Conservation (phyloP, 2,888 invertebrate genomes). For the Eilema depressum region DNA sequence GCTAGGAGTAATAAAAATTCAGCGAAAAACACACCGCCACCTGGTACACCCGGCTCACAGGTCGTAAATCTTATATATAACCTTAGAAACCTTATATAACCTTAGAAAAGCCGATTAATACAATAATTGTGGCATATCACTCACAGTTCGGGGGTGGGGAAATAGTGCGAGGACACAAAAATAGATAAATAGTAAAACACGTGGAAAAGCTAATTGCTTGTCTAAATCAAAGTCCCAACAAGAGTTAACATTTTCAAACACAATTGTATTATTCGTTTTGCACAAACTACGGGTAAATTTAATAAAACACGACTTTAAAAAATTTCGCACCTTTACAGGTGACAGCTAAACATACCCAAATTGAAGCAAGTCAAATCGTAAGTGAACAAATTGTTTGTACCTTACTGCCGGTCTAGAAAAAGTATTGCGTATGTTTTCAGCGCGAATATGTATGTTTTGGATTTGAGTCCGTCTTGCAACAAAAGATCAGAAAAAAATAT, state of each 20-base stretch:
- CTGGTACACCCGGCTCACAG: not conserved
- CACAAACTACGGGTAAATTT: not conserved
- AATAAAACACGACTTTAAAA: not conserved
- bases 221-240: no score
- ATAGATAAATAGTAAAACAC: no score
- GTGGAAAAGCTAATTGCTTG: no score
- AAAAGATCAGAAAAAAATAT: not conserved
- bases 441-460: no score
- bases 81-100: no score
- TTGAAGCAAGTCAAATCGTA: not conserved
- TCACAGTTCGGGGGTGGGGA: no score
- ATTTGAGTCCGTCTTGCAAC: not conserved
- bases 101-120: no score
- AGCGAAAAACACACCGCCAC: conserved; percentile 36
- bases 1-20: conserved; percentile 53
- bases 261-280: not conserved
- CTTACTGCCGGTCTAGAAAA: not conserved
- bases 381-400: not conserved
- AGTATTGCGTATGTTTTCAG: no score
- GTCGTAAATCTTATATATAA: not conserved
- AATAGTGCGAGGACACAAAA: no score
- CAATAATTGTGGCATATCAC: no score
- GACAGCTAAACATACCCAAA: not conserved
- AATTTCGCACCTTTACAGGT: not conserved
- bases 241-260: no score